phyloP scores from a whole-genome alignment of 2,888 invertebrate genomes.

The Carpatolechia fugitivella region DNA sequence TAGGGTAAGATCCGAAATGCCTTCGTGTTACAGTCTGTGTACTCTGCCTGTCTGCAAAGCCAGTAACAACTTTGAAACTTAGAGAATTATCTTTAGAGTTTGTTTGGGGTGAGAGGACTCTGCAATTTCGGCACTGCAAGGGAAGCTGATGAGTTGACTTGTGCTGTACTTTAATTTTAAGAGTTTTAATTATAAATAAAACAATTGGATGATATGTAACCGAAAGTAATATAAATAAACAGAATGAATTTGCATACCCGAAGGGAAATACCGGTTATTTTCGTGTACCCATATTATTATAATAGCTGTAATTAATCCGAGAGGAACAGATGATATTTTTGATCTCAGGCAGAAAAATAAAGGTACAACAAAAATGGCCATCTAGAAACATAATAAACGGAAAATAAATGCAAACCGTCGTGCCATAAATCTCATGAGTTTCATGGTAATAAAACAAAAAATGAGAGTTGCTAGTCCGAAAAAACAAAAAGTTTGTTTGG shows the following conservation, averaged over 20 bases:
- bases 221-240: too few species aligned
- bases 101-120: too few species aligned
- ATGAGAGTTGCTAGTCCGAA: constrained; percentile 72
- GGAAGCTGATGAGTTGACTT: too few species aligned
- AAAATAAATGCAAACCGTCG: constrained; percentile 74
- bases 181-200: too few species aligned
- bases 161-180: too few species aligned
- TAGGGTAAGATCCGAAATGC: neutral
- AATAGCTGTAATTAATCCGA: too few species aligned
- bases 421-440: constrained; percentile 69
- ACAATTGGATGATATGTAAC: too few species aligned
- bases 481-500: constrained; percentile 73
- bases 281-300: too few species aligned
- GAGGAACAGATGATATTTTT: neutral
- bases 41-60: neutral
- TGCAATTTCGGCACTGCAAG: too few species aligned
- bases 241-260: too few species aligned
- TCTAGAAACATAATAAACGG: constrained; percentile 69
- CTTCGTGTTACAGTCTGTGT: constrained; percentile 6
- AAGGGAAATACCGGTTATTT: too few species aligned
- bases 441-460: constrained; percentile 72
- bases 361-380: constrained; percentile 46
- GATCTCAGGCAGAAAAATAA: constrained; percentile 44
- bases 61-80: neutral
- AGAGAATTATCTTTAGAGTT: neutral